Evolutionary conservation across 1,140 invertebrate species (phyloP).

Genomic region (Luehdorfia chinensis): DNA sequence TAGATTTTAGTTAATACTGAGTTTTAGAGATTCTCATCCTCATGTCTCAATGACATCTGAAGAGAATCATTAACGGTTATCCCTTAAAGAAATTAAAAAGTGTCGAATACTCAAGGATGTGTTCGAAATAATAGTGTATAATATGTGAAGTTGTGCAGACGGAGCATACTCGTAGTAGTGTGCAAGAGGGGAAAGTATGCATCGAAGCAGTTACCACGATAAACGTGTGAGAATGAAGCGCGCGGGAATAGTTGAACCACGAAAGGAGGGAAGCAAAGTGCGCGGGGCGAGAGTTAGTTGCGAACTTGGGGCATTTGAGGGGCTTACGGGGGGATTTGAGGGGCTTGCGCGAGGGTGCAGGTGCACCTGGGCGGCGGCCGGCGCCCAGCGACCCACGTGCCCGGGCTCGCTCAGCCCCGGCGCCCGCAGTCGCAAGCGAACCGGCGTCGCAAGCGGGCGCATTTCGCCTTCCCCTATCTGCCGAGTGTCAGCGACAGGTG

Average conservation of each 20-base stretch:
- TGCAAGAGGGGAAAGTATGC: slow-evolving; percentile 7
- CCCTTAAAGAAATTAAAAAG: no score
- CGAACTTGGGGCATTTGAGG: slow-evolving; percentile 16
- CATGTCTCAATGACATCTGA: no score
- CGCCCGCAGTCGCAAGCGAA: slow-evolving; percentile 54
- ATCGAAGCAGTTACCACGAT: background rate
- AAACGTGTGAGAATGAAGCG: slow-evolving; percentile 7
- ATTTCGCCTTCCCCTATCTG: slow-evolving; percentile 14
- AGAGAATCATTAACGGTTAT: no score
- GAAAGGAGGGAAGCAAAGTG: slow-evolving; percentile 18
- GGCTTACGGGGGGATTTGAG: slow-evolving; percentile 22
- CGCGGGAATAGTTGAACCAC: background rate
- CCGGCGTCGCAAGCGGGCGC: slow-evolving; percentile 29
- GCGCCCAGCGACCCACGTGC: slow-evolving; percentile 55
- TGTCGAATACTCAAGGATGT: background rate
- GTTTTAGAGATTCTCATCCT: no score
- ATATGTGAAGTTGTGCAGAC: slow-evolving; percentile 7
- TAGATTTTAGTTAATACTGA: no score
- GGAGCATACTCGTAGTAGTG: slow-evolving; percentile 1
- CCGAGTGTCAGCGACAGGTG: slow-evolving; percentile 55
- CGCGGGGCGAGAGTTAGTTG: slow-evolving; percentile 21
- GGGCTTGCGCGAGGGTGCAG: slow-evolving; percentile 39
- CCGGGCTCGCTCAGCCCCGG: slow-evolving; percentile 37
- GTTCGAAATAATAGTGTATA: slow-evolving; percentile 3
- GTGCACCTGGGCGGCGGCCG: slow-evolving; percentile 63